Base-by-base conservation (phyloP, 2,797 vertebrate species). In the Sebastes minor region DNA sequence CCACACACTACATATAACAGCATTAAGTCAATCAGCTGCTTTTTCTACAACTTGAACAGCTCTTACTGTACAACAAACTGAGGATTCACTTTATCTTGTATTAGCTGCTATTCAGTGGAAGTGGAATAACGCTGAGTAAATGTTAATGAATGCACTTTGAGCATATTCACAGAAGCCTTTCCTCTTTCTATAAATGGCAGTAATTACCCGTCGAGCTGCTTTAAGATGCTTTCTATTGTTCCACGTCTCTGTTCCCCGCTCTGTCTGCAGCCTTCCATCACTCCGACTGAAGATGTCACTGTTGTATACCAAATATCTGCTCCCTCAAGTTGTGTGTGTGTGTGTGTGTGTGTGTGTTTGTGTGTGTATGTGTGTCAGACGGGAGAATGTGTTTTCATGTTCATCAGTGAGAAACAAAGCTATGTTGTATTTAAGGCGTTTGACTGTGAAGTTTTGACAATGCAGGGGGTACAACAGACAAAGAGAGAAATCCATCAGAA, bases 241-340 rank as follows among this genome's bases (percentile, higher is more conserved):
- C 65, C 79, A 8, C 30, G 52, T 56, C 61, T 67, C 75, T 27
- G 16, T 60, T 56, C 75, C 30, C 63, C 5, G 61, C 68, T 55
- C 38, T 25, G 25, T 46, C 35, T 66, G 72, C 77, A 76, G 61
- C 74, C 57, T 80, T 89, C 73, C 82, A 42, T 77, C 52, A 33
- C 56, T 85, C 70, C 2, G 25, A 81, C 95, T 94, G 94, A 95
- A 96, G 95, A 94, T 96, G 95, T 95, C 95, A 94, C 94, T 95
- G 86, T 96, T 96, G 95, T 91, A 94, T 88, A 92, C 89, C 76
- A 46, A 94, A 95, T 96, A 22, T 59, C 70, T 70, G 28, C 56
- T 42, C 16, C 12, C 5, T n/a, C 1, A 18, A 13, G 38, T 30
- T 7, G 25, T 59, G 68, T 35, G 8, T 75, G 46, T 74, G 72